These are phyloP conservation scores for Rhinogobio ventralis DNA, from an alignment of 2,797 vertebrate genomes.

Conservation along the genomic window DNA sequence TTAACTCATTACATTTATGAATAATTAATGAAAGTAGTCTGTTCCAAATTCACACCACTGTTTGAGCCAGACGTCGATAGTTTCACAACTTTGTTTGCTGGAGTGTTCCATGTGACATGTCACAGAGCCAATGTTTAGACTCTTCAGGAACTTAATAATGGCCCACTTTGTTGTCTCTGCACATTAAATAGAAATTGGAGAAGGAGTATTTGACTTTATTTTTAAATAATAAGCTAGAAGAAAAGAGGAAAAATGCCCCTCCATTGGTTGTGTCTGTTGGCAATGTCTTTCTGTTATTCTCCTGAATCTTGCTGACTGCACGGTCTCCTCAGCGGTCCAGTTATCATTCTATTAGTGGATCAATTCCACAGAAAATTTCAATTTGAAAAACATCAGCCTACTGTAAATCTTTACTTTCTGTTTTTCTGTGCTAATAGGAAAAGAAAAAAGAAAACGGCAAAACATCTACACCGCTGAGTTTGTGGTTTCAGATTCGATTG, in stretches of 20 bases:
- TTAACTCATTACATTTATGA: not conserved
- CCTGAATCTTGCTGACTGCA: constrained; percentile 46
- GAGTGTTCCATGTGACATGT: too few species aligned
- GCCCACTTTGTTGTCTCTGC: constrained; percentile 3
- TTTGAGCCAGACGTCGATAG: not conserved
- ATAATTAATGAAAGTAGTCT: not conserved
- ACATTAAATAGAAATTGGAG: not conserved
- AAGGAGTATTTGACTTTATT: not conserved
- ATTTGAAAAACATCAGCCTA: constrained; percentile 36
- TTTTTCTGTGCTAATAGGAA: constrained; percentile 39
- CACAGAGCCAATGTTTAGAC: not conserved
- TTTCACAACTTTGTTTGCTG: too few species aligned
- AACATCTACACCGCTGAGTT: constrained; percentile 21
- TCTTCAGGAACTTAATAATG: constrained; percentile 12
- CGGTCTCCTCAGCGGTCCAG: not conserved
- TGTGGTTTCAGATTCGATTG: constrained; percentile 43
- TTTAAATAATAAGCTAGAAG: constrained; percentile 1
- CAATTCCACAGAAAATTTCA: constrained; percentile 53
- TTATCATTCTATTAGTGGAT: constrained; percentile 55
- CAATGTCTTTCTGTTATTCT: constrained; percentile 26
- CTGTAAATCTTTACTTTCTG: constrained; percentile 35
- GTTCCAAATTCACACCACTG: not conserved
- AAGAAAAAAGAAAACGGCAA: constrained; percentile 31
- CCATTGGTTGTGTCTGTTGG: not conserved
- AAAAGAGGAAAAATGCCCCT: constrained; percentile 12